Evolutionary conservation across 2,113 vertebrate genomes (phyloP).

Genomic region (Mormoops blainvillei): DNA sequence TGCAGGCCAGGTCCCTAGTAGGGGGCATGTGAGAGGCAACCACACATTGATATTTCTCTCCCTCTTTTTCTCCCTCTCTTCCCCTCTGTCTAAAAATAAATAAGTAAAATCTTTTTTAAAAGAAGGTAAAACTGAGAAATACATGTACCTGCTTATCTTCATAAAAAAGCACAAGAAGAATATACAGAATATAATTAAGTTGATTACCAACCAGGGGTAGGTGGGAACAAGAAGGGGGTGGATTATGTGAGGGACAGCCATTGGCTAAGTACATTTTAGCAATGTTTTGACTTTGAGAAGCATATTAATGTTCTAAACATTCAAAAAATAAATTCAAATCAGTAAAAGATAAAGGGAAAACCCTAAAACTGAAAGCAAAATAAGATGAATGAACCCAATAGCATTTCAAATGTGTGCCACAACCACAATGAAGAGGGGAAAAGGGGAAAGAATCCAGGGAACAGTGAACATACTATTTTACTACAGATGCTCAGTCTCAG

Average conservation of each 20-base stretch:
- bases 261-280: neutral
- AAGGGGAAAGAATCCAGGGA: neutral
- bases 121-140: neutral
- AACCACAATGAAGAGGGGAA: neutral
- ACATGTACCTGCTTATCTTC: neutral
- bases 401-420: neutral
- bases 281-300: neutral
- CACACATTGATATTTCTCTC: too few relatives aligned
- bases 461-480: neutral
- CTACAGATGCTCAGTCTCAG: neutral
- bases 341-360: neutral
- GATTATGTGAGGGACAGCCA: neutral
- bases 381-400: neutral
- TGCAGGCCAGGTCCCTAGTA: too few relatives aligned
- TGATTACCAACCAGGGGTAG: neutral
- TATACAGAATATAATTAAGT: neutral
- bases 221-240: neutral
- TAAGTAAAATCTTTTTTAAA: too few relatives aligned
- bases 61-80: too few relatives aligned
- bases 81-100: too few relatives aligned
- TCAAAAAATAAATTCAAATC: neutral
- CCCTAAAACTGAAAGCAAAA: neutral
- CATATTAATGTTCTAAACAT: neutral
- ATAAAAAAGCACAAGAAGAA: neutral
- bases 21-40: too few relatives aligned